A percentile compares a stretch with the other conserved stretches of the same genome.
These are phyloP conservation scores for Stenurella melanura DNA, from an alignment of 2,888 invertebrate species.

Conservation along the genomic window DNA sequence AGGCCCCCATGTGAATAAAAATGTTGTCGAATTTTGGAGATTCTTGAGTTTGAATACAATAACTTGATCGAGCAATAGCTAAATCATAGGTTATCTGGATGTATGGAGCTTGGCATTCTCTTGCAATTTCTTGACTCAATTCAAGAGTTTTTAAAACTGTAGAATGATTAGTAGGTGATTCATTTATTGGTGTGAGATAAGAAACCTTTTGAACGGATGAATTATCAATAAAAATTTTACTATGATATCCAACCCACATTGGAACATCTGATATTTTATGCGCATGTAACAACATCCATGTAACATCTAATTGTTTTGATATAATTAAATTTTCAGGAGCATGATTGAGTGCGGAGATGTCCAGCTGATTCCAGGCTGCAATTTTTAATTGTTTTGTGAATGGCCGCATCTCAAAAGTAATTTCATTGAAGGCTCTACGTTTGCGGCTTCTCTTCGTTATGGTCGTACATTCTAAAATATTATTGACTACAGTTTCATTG, in stretches of 20 bases:
- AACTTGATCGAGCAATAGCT: constrained; percentile 56
- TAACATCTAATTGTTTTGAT: constrained; percentile 65
- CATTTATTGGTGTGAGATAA: constrained; percentile 64
- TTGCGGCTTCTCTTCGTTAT: constrained; percentile 16
- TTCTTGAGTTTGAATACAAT: constrained; percentile 60
- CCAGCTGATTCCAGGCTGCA: constrained; percentile 43
- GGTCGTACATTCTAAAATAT: background rate
- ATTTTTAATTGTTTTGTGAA: constrained; percentile 48
- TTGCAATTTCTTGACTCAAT: constrained; percentile 55
- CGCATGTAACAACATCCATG: constrained; percentile 51
- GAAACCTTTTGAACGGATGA: constrained; percentile 59
- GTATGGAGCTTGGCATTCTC: constrained; percentile 56
- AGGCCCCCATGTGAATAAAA: constrained; percentile 64
- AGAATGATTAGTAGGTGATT: constrained; percentile 62
- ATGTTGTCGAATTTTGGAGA: constrained; percentile 62
- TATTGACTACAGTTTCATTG: background rate
- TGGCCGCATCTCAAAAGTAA: constrained; percentile 38
- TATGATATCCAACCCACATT: constrained; percentile 61
- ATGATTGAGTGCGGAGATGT: constrained; percentile 49
- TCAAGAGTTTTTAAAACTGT: constrained; percentile 61
- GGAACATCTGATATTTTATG: constrained; percentile 33
- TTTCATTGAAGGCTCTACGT: constrained; percentile 33
- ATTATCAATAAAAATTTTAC: constrained; percentile 57
- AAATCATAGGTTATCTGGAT: constrained; percentile 61
- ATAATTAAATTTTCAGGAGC: constrained; percentile 47